Percentiles rank a stretch among this genome's conserved stretches.
Evolutionary conservation across 1,140 invertebrate species (phyloP).

Genomic region (Leptinotarsa undecemlineata): DNA sequence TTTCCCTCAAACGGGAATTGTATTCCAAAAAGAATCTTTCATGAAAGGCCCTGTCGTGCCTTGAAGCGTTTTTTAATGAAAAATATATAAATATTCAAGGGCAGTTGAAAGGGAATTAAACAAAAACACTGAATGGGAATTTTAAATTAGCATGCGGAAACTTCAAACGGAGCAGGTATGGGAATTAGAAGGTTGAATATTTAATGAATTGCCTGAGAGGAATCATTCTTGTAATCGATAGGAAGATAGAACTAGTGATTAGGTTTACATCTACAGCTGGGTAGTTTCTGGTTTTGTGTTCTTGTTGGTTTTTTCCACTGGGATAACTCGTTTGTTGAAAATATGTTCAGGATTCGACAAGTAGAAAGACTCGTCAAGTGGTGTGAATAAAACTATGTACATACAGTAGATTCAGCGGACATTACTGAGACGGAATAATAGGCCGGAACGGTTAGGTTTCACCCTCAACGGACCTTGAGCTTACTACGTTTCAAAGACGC

Average conservation of each 20-base stretch:
- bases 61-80: constrained; percentile 15
- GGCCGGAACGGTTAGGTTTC: too few species aligned
- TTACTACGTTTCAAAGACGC: too few species aligned
- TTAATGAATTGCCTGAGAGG: neutral
- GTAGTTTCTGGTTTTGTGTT: too few species aligned
- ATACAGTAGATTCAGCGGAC: too few species aligned
- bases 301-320: too few species aligned
- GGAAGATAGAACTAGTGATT: neutral
- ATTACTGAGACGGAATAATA: too few species aligned
- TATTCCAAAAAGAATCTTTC: constrained; percentile 11
- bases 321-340: too few species aligned
- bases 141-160: constrained; percentile 2
- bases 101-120: constrained; percentile 17
- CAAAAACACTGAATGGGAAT: constrained; percentile 19
- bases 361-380: too few species aligned
- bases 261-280: too few species aligned
- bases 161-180: neutral
- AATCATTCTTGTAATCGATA: neutral
- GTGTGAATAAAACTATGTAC: too few species aligned
- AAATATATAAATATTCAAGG: constrained; percentile 24
- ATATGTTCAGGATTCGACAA: too few species aligned
- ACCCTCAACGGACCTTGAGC: too few species aligned
- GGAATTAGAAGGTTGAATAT: neutral
- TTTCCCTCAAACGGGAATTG: constrained; percentile 15
- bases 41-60: constrained; percentile 10